Percentiles rank a stretch among this genome's conserved stretches.
phyloP scores from a whole-genome alignment of 2,797 vertebrate species.

The Jordanella pulchra region DNA sequence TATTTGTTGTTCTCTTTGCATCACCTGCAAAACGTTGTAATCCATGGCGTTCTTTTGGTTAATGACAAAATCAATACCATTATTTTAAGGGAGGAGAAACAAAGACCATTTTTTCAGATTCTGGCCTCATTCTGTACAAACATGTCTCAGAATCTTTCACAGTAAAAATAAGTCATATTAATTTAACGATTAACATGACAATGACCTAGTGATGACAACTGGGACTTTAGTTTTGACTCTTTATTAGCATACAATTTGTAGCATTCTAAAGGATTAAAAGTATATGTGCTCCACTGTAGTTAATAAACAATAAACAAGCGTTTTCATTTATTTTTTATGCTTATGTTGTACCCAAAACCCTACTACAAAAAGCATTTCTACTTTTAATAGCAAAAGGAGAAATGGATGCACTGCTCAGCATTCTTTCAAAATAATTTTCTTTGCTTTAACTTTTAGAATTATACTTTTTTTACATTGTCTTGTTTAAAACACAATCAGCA shows the following conservation, averaged over 20 bases:
- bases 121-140: slow-evolving; percentile 21
- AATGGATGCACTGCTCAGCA: not conserved
- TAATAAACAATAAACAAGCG: not conserved
- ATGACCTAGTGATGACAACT: not conserved
- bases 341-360: not conserved
- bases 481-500: slow-evolving; percentile 35
- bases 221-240: too few relatives aligned
- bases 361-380: not conserved
- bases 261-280: not conserved
- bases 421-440: not conserved
- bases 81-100: slow-evolving; percentile 55
- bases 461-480: slow-evolving; percentile 6
- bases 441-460: not conserved
- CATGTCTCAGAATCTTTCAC: slow-evolving; percentile 1
- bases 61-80: slow-evolving; percentile 71
- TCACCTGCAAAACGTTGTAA: slow-evolving; percentile 71
- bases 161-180: not conserved
- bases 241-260: too few relatives aligned
- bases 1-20: slow-evolving; percentile 56
- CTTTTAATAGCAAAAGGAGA: not conserved
- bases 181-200: not conserved
- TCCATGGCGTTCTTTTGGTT: slow-evolving; percentile 45
- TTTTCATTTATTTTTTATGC: not conserved
- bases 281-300: not conserved
- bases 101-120: slow-evolving; percentile 32